phyloP scores from a whole-genome alignment of 1,140 invertebrate genomes.

The Tetramorium alpestre region DNA sequence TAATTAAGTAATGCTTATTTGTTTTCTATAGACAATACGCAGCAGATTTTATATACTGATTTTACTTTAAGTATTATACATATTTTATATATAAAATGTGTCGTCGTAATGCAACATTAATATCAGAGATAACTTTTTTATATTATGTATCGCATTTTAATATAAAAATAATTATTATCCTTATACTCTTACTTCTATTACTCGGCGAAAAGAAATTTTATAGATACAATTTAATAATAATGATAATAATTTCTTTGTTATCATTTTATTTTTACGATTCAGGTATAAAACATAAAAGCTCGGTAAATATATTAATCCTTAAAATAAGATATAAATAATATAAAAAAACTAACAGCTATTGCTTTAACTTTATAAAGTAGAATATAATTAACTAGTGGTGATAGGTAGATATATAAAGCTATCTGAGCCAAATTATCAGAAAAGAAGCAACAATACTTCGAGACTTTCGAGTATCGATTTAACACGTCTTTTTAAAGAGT shows the following conservation, averaged over 20 bases:
- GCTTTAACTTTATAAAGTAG: neutral
- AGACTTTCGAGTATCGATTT: too few species aligned
- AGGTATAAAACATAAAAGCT: neutral
- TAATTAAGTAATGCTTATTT: neutral
- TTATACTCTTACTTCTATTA: neutral
- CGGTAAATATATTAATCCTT: neutral
- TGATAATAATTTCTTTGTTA: too few species aligned
- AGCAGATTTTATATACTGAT: neutral
- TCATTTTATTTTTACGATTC: too few species aligned
- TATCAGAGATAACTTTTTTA: neutral
- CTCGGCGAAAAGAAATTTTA: neutral
- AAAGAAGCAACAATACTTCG: too few species aligned
- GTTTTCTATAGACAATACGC: neutral
- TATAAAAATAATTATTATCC: neutral
- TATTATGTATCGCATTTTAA: neutral
- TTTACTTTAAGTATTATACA: too few species aligned
- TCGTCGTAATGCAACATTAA: neutral
- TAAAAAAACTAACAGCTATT: neutral
- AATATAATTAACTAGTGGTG: neutral
- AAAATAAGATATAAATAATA: neutral
- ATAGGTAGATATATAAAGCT: too few species aligned
- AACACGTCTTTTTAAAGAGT: too few species aligned
- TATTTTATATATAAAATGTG: neutral
- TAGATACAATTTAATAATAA: neutral
- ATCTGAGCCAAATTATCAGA: too few species aligned